Conservation (phyloP, 2,797 vertebrate genomes). For the Cyprinodon diabolis region DNA sequence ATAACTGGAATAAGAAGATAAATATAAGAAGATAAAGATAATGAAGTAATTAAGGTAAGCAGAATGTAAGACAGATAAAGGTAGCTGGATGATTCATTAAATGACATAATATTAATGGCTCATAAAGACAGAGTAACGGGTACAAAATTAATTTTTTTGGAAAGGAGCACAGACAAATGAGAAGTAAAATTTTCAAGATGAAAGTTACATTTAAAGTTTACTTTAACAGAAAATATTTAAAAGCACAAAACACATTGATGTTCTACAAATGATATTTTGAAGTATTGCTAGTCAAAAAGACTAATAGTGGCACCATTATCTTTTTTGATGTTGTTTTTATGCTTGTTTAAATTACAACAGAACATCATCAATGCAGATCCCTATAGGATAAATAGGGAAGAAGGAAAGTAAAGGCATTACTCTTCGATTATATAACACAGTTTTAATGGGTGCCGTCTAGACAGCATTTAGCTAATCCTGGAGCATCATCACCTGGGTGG, state of each 20-base stretch:
- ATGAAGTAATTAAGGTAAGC: constrained; percentile 56
- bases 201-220: constrained; percentile 22
- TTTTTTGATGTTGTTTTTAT: background rate
- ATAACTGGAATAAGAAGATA: constrained; percentile 61
- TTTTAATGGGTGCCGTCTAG: background rate
- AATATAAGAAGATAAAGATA: constrained; percentile 68
- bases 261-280: background rate
- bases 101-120: constrained; percentile 36
- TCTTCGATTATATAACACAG: background rate
- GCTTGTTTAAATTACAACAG: background rate
- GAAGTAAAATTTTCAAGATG: constrained; percentile 5
- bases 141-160: constrained; percentile 10
- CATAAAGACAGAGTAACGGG: constrained; percentile 35
- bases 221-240: background rate
- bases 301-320: background rate
- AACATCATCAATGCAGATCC: background rate
- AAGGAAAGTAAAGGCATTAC: background rate
- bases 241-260: background rate
- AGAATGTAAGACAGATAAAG: constrained; percentile 25
- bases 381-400: too few relatives aligned
- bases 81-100: constrained; percentile 46
- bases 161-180: background rate
- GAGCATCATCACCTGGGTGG: constrained; percentile 54
- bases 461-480: constrained; percentile 23
- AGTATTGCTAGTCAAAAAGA: background rate